Evolutionary conservation across 2,888 invertebrate species (phyloP), one percentile per base, ranked within the genome.

Genomic region (Cosmia pyralina): DNA sequence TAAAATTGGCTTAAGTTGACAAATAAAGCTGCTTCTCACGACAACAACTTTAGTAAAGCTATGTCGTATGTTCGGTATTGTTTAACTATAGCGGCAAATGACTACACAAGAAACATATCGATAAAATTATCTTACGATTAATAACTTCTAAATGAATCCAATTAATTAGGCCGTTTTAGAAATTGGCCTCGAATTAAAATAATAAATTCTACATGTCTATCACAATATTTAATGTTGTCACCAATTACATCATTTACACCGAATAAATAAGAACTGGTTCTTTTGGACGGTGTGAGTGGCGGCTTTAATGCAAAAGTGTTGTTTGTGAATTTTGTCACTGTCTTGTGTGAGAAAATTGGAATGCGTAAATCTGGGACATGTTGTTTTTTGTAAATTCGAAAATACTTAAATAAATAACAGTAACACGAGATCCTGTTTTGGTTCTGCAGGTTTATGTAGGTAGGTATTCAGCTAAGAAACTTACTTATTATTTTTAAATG

Each of bases 251-350:
- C 22, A 75, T 83, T 81, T 76, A 72, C 69, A 82, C 71, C 65
- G 72, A 63, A 75, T 58, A 50, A 48, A 79, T 62, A 53, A 72
- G 48, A 87, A 83, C 84, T 78, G 75, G 84, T 87, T 81, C 65
- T 68, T 58, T 63, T 50, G 4, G 7, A 59, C 66, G 73, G 74
- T 77, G 75, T 67, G 60, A 73, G n/a, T n/a, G 65, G 75, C 58
- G 58, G 71, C 19, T 62, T 73, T 66, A 71, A 77, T 73, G 81
- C 71, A 69, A 72, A 83, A 84, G 38, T 68, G 65, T 62, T 69
- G 65, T 69, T 75, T 63, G 53, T 34, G 28, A 68, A 71, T 72
- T 77, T 60, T 66, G 57, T 50, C 66, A n/a, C 52, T 28, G 41
- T 41, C 55, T 77, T 68, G 15, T 60, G 41, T 60, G 46, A 50